Evolutionary conservation across 2,113 vertebrate genomes (phyloP), one percentile per base, ranked within the genome.

Genomic region (Solenodon paradoxus): DNA sequence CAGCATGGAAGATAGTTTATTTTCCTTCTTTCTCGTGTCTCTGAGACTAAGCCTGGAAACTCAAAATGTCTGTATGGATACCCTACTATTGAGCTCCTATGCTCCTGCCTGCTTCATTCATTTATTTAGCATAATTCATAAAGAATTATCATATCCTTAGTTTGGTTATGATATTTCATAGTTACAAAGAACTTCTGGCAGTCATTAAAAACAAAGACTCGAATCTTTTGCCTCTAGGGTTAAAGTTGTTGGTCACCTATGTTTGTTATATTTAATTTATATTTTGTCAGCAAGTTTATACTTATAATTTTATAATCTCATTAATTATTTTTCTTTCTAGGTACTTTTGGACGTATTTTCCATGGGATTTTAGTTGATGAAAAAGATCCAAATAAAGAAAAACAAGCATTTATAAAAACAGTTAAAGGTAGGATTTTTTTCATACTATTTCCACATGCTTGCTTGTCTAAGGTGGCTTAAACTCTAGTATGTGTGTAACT

Each of bases 271-370:
- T 84, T 92, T 80, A 40, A 88, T 1, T 81, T 87, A 55, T 4
- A 42, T 83, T 74, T 12, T 91, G 10, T 15, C 49, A 90, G 59
- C 66, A 90, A 69, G 53, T 88, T 96, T 90, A 0, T 83, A 78
- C 16, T 83, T 90, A 38, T 0, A 86, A 30, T 77, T 38, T 55
- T 92, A 75, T 81, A 5, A 68, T 88, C 26, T 92, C 42, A 83
- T 80, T 95, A 69, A 87, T 74, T 86, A 96, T 81, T 98, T 86
- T 98, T 96, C 74, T 61, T 97, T 35, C 51, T 96, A 99, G 99
- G 99, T 96, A 99, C 99, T 0, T 99, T 99, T 98, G 99, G 99
- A 10, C 99, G 99, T 93, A 99, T 99, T 98, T 99, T 99, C 97
- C 99, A 99, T 24, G 99, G 99, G 22, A 98, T 99, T 95, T 98